Conservation (phyloP, 2,113 vertebrate species). For the Micronycteris hirsuta region DNA sequence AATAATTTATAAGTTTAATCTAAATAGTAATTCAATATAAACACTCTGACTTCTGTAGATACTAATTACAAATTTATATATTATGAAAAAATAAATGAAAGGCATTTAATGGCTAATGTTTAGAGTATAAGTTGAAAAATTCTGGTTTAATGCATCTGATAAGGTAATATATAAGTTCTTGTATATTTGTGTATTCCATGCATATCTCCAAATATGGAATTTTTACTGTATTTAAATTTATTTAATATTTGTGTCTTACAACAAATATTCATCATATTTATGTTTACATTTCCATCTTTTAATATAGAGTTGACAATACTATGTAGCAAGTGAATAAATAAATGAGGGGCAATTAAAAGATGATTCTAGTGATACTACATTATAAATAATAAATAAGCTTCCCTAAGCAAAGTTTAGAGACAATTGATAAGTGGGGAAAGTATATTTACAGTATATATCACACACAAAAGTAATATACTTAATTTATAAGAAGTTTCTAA, state of each 20-base stretch:
- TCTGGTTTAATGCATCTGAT: not conserved
- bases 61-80: not conserved
- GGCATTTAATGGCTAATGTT: not conserved
- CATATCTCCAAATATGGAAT: not conserved
- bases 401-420: not conserved
- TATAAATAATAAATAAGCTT: not conserved
- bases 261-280: not conserved
- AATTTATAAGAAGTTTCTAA: not conserved
- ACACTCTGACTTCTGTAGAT: not conserved
- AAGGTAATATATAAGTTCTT: not conserved
- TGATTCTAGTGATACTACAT: not conserved
- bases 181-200: not conserved
- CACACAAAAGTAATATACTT: not conserved
- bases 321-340: not conserved
- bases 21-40: not conserved
- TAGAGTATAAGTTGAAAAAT: not conserved
- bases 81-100: not conserved
- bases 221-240: not conserved
- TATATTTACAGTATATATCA: not conserved
- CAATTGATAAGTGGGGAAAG: not conserved
- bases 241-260: not conserved
- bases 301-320: not conserved
- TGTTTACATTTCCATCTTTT: not conserved
- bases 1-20: not conserved
- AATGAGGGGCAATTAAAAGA: not conserved